Evolutionary conservation across 2,797 vertebrate species (phyloP), one percentile per base, ranked within the genome.

Genomic region (Miichthys miiuy): DNA sequence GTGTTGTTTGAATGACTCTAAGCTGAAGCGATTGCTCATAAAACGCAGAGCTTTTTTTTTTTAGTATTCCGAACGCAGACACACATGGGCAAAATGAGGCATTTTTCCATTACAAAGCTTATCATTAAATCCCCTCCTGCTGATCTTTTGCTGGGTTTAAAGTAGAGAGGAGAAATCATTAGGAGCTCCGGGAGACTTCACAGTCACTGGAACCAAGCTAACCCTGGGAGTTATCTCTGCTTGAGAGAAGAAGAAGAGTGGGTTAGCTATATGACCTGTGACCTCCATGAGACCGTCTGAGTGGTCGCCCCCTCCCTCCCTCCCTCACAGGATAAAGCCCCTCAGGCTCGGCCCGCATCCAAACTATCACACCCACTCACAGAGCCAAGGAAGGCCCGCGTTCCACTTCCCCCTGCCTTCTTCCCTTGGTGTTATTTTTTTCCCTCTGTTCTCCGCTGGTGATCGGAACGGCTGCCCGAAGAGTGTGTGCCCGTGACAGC

Each of bases 91-190:
- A 87, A 86, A 93, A 93, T 85, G 82, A 93, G 91, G 88, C 89
- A 88, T 94, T 94, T 94, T 94, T 94, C 94, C 93, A 95, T 95
- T 94, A 94, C 93, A 94, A 94, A 95, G 93, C 93, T 91, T 92
- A 93, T 95, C 93, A 95, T 95, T 94, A 95, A 94, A 94, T 90
- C 91, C 86, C 91, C 93, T 92, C 94, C 87, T 11, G 92, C 91
- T 94, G 92, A 89, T 94, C 92, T 88, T 91, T 90, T 89, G 85
- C 89, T 86, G 89, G 89, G 90, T 93, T 93, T 90, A 92, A 93
- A 94, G 93, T 89, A 80, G 77, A 89, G 88, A 92, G 87, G 84
- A 90, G 88, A 86, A 91, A 94, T 93, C 93, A 94, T 95, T 94
- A 94, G 88, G 88, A 88, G 87, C 90, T 88, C 87, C 68, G 55